These are phyloP conservation scores for Ypsolopha sequella DNA, from an alignment of 2,888 invertebrate genomes.

Conservation along the genomic window DNA sequence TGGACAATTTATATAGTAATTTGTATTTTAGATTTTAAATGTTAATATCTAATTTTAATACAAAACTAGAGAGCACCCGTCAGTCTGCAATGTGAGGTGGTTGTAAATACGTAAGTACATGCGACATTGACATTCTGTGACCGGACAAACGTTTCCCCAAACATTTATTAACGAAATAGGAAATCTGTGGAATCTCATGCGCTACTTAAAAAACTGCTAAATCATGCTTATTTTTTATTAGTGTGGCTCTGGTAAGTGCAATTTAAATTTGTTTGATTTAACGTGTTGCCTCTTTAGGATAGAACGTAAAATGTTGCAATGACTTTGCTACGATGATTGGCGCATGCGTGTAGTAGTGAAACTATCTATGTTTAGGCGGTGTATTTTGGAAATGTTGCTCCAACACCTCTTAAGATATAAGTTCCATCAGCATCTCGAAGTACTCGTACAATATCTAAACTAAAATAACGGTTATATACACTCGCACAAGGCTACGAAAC, in stretches of 20 bases:
- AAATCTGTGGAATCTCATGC: slow-evolving; percentile 12
- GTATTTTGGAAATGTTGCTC: not conserved
- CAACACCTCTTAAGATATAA: not conserved
- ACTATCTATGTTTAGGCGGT: not conserved
- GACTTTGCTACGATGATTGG: too few species aligned
- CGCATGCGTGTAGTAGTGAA: too few species aligned
- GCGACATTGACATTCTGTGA: slow-evolving; percentile 63
- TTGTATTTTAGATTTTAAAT: too few species aligned
- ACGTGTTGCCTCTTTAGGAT: too few species aligned
- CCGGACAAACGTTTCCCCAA: slow-evolving; percentile 60
- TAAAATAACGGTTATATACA: not conserved
- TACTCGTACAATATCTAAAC: too few species aligned
- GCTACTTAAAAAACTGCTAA: not conserved
- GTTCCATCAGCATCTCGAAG: not conserved
- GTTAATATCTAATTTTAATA: too few species aligned
- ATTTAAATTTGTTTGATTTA: too few species aligned
- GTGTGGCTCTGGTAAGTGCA: too few species aligned
- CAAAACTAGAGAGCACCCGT: too few species aligned
- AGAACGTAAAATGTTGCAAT: too few species aligned
- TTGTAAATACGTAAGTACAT: slow-evolving; percentile 19
- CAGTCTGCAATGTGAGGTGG: not conserved
- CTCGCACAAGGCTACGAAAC: not conserved
- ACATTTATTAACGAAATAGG: slow-evolving; percentile 56
- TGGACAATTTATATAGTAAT: too few species aligned
- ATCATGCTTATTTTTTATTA: too few species aligned